A percentile compares a stretch with the other conserved stretches of the same genome.
Evolutionary conservation across 2,888 invertebrate genomes (phyloP).

Genomic region (Tachina grossa): DNA sequence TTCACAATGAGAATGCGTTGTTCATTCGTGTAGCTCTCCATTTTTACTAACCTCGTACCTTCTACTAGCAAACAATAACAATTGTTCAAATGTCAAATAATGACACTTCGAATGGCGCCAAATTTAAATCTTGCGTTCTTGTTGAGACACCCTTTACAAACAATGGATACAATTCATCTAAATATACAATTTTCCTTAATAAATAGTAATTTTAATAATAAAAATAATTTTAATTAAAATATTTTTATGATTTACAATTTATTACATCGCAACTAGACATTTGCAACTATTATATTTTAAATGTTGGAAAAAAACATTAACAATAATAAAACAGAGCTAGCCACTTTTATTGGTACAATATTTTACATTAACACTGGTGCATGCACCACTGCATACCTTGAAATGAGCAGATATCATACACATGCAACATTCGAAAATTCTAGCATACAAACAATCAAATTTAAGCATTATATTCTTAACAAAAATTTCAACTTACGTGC

Average conservation of each 20-base stretch:
- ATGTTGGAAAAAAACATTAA: background rate
- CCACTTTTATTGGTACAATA: conserved; percentile 17
- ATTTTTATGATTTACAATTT: conserved; percentile 54
- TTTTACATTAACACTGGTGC: conserved; percentile 31
- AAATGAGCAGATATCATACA: background rate
- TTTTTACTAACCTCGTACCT: too few relatives aligned
- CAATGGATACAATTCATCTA: background rate
- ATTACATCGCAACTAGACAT: conserved; percentile 44
- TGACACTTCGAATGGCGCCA: too few relatives aligned
- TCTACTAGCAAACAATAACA: too few relatives aligned
- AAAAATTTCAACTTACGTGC: conserved; percentile 41
- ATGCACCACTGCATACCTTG: background rate
- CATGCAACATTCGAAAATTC: conserved; percentile 23
- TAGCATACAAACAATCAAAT: conserved; percentile 38
- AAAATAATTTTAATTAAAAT: conserved; percentile 28
- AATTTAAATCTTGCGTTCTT: too few relatives aligned
- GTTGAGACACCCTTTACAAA: too few relatives aligned
- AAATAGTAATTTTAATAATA: conserved; percentile 14
- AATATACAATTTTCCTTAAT: background rate
- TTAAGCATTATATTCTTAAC: conserved; percentile 15
- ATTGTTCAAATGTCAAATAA: too few relatives aligned
- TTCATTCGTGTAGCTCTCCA: too few relatives aligned
- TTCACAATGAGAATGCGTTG: too few relatives aligned
- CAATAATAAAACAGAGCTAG: conserved; percentile 2
- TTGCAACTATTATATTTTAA: conserved; percentile 5